phyloP scores from a whole-genome alignment of 2,797 vertebrate genomes.

The Micrastur ruficollis region DNA sequence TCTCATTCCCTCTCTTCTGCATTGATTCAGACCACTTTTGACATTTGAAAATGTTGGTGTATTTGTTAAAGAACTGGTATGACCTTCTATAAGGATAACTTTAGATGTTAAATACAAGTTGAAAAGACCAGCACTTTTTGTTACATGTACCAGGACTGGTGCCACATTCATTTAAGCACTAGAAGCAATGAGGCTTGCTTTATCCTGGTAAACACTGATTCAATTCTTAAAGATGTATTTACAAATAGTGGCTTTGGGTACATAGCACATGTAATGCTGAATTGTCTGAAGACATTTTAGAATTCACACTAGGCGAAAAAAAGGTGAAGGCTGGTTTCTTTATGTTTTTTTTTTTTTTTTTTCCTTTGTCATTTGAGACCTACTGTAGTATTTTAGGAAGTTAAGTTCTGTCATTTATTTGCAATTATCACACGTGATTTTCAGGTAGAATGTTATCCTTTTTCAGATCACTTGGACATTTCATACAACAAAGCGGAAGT shows the following conservation, averaged over 20 bases:
- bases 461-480: not conserved
- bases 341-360: not conserved
- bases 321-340: not conserved
- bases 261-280: not conserved
- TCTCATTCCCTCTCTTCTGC: not conserved
- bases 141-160: rapidly evolving
- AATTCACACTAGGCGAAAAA: not conserved
- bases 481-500: not conserved
- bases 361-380: not conserved
- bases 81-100: not conserved
- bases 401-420: not conserved
- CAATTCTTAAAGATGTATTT: not conserved
- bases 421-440: not conserved
- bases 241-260: not conserved
- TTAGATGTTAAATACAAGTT: not conserved
- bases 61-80: not conserved
- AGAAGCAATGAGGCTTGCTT: not conserved
- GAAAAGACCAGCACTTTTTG: not conserved
- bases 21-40: not conserved
- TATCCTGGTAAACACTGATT: not conserved
- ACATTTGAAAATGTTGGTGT: not conserved
- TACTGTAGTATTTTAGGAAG: not conserved
- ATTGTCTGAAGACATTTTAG: not conserved
- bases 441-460: not conserved
- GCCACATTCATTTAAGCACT: not conserved